Evolutionary conservation across 2,797 vertebrate species (phyloP), one percentile per base, ranked within the genome.

Genomic region (Smutsia gigantea): DNA sequence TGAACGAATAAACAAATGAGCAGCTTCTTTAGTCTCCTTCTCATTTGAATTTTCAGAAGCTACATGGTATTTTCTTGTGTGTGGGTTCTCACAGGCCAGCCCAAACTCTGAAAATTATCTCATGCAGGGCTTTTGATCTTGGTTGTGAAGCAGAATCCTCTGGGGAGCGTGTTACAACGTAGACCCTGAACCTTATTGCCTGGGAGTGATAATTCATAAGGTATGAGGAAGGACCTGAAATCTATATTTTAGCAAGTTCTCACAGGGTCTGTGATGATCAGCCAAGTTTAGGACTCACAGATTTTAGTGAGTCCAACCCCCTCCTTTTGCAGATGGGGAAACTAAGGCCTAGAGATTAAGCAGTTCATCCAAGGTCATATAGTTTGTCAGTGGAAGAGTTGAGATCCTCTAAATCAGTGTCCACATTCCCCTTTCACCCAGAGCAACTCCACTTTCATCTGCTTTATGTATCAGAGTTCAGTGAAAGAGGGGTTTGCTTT

Each of bases 41-140:
- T 93, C n/a, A 55, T 68, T 77, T 91, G 51, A 93, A 86, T 83
- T 89, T 37, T 74, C 39, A 66, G 46, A 90, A 64, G 15, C 74
- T 89, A 85, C 23, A 21, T 86, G 74, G 31, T 68, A 27, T 61
- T 71, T 96, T 77, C 53, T 86, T 77, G 34, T n/a, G 18, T 94
- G 39, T 53, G 37, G 18, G 39, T 63, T 92, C 42, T 95, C 74
- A 71, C 57, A 49, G 29, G 23, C 57, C 63, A 79, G 34, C 59
- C 34, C 23, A 63, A 57, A 55, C 64, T 27, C 57, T 68, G 39
- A 51, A 63, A 66, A 2, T 53, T 23, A 75, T 86, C 61, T 86
- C 9, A 17, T 37, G 2, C 75, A 49, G 31, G 83, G 55, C 29
- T 94, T 91, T 25, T 78, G 17, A 55, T 78, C 9, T 72, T 79